Base-by-base conservation (phyloP, 2,888 invertebrate genomes). In the Cephus runcator region DNA sequence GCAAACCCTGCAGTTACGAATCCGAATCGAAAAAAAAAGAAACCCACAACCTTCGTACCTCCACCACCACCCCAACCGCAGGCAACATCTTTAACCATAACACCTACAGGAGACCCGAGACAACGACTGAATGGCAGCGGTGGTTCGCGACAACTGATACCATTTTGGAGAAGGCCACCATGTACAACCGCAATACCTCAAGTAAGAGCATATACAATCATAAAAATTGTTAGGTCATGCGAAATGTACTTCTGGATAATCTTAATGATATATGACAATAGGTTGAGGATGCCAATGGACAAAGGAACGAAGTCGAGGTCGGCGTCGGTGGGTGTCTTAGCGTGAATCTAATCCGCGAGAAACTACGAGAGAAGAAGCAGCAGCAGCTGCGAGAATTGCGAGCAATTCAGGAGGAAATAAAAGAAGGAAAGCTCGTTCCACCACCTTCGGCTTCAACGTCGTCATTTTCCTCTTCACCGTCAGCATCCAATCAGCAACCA, bases 31-130 rank as follows among this genome's bases (percentile, higher is more conserved):
- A 97, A 97, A 90, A 97, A 97, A 92, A 97, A 97, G 90, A 97
- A 97, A 91, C 97, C 97, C n/a, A 97, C 97, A 0, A 95, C 95
- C 0, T 97, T 97, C 90, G 95, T 97, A 4, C 97, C 97, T 0
- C 97, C 97, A 0, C 95, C 95, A 0, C 92, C 92, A 69, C 85
- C 89, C 0, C 91, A 88, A n/a, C 88, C 84, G 77, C 90, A 84
- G 92, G 91, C 74, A 91, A 93, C 78, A 89, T 93, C 84, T 87
- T 94, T 79, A 71, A 77, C 83, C 11, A 82, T 87, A 69, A 80
- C 86, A n/a, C 81, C 84, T 12, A 76, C 87, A 1, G 85, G 83
- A 11, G 90, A 90, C 30, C 76, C 87, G 9, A 90, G 89, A 71
- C 89, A 88, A 12, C 89, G 89, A 88, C 80, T 86, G 6, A 89